phyloP scores from a whole-genome alignment of 2,888 invertebrate genomes.

The Metacarcinus magister region DNA sequence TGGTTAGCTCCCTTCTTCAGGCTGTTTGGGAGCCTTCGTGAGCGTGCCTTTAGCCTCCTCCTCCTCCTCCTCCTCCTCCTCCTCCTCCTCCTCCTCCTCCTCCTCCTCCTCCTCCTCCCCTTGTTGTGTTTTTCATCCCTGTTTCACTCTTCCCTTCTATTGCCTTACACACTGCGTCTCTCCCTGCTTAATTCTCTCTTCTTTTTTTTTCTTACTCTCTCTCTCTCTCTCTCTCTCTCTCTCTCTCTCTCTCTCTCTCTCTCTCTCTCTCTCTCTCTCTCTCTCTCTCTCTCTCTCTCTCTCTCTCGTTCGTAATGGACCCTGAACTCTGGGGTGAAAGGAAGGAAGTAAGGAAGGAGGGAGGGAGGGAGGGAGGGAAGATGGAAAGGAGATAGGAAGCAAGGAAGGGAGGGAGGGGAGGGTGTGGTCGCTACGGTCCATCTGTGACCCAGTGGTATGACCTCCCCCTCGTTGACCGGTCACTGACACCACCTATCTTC shows the following conservation, averaged over 20 bases:
- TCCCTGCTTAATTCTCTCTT: neutral
- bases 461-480: conserved; percentile 29
- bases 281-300: neutral
- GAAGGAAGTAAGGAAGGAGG: neutral
- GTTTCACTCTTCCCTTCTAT: neutral
- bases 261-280: neutral
- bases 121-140: neutral
- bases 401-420: neutral
- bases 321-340: neutral
- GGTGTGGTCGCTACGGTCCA: conserved; percentile 13
- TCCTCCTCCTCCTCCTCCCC: conserved; percentile 55
- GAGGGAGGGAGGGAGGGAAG: neutral
- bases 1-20: neutral
- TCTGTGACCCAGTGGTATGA: conserved; percentile 27
- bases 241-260: conserved; percentile 1
- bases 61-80: conserved; percentile 55
- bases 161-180: too few relatives aligned
- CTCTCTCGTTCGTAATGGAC: neutral
- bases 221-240: conserved; percentile 44
- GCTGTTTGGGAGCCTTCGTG: neutral
- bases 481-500: neutral
- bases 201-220: neutral
- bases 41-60: conserved; percentile 17
- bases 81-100: conserved; percentile 54
- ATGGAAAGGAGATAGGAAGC: neutral